Evolutionary conservation across 1,140 invertebrate species (phyloP), one percentile per base, ranked within the genome.

Genomic region (Bombus ignitus): DNA sequence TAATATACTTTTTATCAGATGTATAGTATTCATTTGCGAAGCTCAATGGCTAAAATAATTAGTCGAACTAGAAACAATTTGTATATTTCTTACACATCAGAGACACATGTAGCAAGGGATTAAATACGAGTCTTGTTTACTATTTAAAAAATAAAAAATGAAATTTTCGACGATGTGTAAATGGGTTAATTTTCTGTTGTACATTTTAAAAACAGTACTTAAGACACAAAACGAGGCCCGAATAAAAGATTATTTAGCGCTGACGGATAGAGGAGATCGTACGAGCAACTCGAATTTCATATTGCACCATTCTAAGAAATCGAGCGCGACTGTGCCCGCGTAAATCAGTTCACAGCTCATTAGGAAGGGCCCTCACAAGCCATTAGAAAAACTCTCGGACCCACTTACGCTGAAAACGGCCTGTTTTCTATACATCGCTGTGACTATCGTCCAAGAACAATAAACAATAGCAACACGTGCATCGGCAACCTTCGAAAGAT

Each of bases 291-390:
- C 6, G 37, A 80, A 80, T 47, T 70, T 44, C 77, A 37, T 68
- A 37, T 70, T 79, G 18, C 62, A 66, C 42, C 62, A 32, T 66
- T 18, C 10, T 10, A 9, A 62, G 15, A 37, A 28, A 9, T n/a
- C 8, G 13, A 39, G 37, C 57, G 9, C 22, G 59, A 25, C 59
- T 25, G 32, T 25, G 68, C 25, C 25, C 32, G 65, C 68, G 66
- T 81, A 81, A 81, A 81, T 81, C 79, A 81, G 68, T 81, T 72
- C 79, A 35, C 79, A 72, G 68, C 68, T 81, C 79, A 72, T 81
- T 81, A 81, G 37, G 42, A 72, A 53, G 37, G 68, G 62, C 75
- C 15, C 8, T 65, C 53, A 59, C 75, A 42, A 62, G 77, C 68
- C 79, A 72, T 71, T 71, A 80, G 65, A 71, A 81, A 72, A 72